These are phyloP conservation scores for Cylloceria caligata DNA, from an alignment of 2,888 invertebrate genomes.

Conservation along the genomic window DNA sequence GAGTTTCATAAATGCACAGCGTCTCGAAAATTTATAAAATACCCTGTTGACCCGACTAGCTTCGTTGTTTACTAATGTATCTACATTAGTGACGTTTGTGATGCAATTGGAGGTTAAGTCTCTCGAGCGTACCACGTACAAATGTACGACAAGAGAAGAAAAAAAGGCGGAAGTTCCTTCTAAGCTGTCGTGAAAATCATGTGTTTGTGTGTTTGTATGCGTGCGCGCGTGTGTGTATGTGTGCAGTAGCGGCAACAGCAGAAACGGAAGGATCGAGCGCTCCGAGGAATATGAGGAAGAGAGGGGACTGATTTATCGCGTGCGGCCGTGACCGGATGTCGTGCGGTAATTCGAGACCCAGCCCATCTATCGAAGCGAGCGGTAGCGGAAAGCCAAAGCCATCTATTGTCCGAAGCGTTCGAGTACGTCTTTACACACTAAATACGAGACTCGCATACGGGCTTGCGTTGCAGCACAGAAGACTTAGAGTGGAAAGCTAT, in stretches of 20 bases:
- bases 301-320: constrained; percentile 51
- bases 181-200: background rate
- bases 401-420: constrained; percentile 36
- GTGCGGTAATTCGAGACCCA: constrained; percentile 61
- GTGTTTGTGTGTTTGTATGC: too few relatives aligned
- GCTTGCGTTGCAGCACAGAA: background rate
- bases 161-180: background rate
- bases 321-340: constrained; percentile 61
- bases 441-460: background rate
- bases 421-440: constrained; percentile 20
- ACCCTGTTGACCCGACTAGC: background rate
- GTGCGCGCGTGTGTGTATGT: too few relatives aligned
- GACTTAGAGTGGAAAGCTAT: background rate
- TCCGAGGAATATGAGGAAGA: background rate
- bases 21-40: background rate
- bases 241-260: background rate
- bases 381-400: constrained; percentile 16
- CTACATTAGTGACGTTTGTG: background rate
- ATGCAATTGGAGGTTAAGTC: background rate
- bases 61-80: background rate
- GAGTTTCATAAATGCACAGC: background rate
- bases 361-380: constrained; percentile 33
- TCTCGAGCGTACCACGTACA: background rate
- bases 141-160: background rate
- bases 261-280: constrained; percentile 22